Conservation (phyloP, 30 jellyfish, hydroid and myxozoan species). For the Mastigias papua region DNA sequence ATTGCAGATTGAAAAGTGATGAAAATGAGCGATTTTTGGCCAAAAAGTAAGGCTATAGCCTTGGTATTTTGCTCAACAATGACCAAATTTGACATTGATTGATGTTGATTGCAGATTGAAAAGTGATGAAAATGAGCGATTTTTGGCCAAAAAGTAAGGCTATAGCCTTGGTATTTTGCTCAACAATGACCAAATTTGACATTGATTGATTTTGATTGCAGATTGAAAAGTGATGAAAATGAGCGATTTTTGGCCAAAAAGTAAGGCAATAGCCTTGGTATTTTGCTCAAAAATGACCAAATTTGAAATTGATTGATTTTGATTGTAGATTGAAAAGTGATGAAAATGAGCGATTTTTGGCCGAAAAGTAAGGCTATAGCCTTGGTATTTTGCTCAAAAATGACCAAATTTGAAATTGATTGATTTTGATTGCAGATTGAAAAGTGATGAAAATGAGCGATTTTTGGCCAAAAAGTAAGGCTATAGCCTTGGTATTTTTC, state of each 20-base stretch:
- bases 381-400: not conserved
- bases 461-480: constrained; percentile 1
- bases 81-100: not conserved
- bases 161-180: not conserved
- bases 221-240: not conserved
- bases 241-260: not conserved
- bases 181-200: not conserved
- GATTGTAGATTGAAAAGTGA: not conserved
- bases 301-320: not conserved
- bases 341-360: not conserved
- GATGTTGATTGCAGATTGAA: not conserved
- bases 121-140: not conserved
- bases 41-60: constrained; percentile 14
- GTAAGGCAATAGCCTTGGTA: not conserved
- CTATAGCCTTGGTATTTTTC: not conserved
- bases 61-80: not conserved
- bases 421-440: not conserved
- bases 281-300: not conserved
- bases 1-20: no score
- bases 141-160: constrained; percentile 1
- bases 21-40: not conserved
- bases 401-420: not conserved
- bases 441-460: not conserved
- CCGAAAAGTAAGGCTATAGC: constrained; percentile 4
- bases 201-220: not conserved